Percentiles rank a stretch among this genome's conserved stretches.
Conservation (phyloP, 1,140 invertebrate species). For the Zaprionus kolodkinae region DNA sequence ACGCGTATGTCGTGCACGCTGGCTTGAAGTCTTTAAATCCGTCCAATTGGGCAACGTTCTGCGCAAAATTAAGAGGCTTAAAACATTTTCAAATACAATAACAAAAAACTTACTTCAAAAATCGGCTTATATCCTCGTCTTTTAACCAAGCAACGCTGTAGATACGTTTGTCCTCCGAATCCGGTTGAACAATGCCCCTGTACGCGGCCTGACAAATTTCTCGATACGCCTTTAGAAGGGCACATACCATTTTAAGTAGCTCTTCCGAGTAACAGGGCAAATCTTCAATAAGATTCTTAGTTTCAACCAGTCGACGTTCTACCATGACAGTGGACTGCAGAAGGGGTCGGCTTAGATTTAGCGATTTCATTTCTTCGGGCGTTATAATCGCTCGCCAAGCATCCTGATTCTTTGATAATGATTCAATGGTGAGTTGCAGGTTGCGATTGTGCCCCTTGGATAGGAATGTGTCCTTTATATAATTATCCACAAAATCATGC, state of each 20-base stretch:
- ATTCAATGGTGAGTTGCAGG: constrained; percentile 87
- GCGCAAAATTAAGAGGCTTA: constrained; percentile 10
- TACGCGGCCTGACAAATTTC: constrained; percentile 92
- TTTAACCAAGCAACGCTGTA: constrained; percentile 96
- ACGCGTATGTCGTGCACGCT: constrained; percentile 78
- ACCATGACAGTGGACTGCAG: constrained; percentile 88
- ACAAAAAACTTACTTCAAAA: constrained; percentile 88
- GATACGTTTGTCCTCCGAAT: constrained; percentile 91
- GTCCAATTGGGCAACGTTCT: constrained; percentile 94
- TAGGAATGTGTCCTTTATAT: constrained; percentile 90
- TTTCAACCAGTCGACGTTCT: constrained; percentile 88
- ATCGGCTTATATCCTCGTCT: constrained; percentile 96
- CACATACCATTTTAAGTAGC: constrained; percentile 82
- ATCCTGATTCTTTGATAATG: constrained; percentile 90
- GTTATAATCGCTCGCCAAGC: constrained; percentile 89
- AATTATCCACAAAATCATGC: constrained; percentile 90
- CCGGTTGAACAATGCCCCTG: constrained; percentile 91
- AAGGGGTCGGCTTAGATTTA: constrained; percentile 88
- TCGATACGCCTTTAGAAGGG: constrained; percentile 88
- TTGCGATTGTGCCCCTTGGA: constrained; percentile 86
- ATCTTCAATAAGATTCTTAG: constrained; percentile 89
- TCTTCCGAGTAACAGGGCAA: constrained; percentile 86
- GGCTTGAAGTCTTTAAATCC: constrained; percentile 87
- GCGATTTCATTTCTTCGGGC: constrained; percentile 87
- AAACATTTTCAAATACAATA: not conserved